These are phyloP conservation scores for Neogale vison DNA, from an alignment of 2,113 vertebrate genomes.

Conservation along the genomic window DNA sequence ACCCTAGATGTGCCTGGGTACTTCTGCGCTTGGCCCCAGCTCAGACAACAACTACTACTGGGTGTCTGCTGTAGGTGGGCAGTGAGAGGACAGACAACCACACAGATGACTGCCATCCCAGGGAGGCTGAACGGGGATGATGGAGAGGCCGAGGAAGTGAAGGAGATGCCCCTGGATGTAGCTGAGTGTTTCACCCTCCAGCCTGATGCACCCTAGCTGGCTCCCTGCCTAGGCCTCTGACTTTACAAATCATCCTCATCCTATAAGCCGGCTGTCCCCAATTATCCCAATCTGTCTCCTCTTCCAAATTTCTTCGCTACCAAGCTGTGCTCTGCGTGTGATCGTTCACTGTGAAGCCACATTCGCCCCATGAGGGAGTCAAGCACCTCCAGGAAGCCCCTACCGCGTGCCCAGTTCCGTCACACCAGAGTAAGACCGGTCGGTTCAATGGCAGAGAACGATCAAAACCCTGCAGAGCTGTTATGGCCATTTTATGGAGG, in stretches of 20 bases:
- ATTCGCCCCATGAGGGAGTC: background rate
- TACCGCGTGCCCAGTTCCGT: fast-evolving
- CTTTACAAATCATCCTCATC: background rate
- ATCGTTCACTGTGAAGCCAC: background rate
- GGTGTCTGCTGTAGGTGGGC: background rate
- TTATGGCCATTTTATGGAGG: background rate
- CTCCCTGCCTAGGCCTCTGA: background rate
- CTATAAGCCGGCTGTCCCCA: background rate
- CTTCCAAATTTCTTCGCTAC: background rate
- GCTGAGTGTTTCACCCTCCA: too few species aligned
- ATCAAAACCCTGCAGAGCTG: background rate
- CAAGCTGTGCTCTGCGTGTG: background rate
- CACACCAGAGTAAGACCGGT: background rate
- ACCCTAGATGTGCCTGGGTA: too few species aligned
- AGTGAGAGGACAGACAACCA: background rate
- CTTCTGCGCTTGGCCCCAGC: background rate
- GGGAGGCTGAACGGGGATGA: background rate
- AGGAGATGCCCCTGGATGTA: fast-evolving
- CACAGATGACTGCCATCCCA: background rate
- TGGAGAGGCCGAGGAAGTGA: background rate
- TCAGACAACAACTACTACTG: background rate
- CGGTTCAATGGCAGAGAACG: background rate
- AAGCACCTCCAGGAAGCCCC: background rate
- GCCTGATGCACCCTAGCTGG: background rate
- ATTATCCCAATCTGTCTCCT: background rate